Percentiles rank a stretch among this genome's conserved stretches.
Evolutionary conservation across 2,113 vertebrate species (phyloP).

Genomic region (Aegotheles bennettii): DNA sequence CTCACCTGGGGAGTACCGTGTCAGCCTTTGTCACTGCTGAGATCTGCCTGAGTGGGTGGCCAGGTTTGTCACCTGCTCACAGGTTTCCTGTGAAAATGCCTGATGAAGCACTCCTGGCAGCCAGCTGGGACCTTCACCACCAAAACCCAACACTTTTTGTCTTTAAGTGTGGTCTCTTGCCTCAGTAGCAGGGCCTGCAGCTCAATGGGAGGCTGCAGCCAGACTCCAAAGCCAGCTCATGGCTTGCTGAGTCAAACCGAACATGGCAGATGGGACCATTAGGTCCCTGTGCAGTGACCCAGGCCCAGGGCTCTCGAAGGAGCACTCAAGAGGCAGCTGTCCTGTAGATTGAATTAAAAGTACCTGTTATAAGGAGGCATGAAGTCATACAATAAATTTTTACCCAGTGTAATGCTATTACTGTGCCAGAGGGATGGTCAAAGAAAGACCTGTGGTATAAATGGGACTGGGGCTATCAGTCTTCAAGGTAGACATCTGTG

Average conservation of each 20-base stretch:
- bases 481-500: not conserved
- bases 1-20: not conserved
- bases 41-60: rapidly evolving
- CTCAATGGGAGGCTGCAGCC: rapidly evolving
- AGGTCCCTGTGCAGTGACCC: not conserved
- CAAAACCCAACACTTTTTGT: not conserved
- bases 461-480: not conserved
- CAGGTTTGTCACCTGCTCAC: rapidly evolving
- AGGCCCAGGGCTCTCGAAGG: not conserved
- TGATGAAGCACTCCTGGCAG: not conserved
- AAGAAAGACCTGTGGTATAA: not conserved
- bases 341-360: not conserved
- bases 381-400: not conserved
- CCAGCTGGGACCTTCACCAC: not conserved
- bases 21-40: rapidly evolving
- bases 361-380: not conserved
- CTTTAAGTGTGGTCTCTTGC: not conserved
- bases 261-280: rapidly evolving
- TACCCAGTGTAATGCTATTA: not conserved
- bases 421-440: not conserved
- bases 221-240: not conserved
- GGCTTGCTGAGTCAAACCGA: rapidly evolving
- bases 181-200: not conserved
- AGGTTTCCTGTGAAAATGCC: rapidly evolving
- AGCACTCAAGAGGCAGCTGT: not conserved